These are phyloP conservation scores for Chionodraco myersi DNA, from an alignment of 2,113 vertebrate genomes.

Conservation along the genomic window DNA sequence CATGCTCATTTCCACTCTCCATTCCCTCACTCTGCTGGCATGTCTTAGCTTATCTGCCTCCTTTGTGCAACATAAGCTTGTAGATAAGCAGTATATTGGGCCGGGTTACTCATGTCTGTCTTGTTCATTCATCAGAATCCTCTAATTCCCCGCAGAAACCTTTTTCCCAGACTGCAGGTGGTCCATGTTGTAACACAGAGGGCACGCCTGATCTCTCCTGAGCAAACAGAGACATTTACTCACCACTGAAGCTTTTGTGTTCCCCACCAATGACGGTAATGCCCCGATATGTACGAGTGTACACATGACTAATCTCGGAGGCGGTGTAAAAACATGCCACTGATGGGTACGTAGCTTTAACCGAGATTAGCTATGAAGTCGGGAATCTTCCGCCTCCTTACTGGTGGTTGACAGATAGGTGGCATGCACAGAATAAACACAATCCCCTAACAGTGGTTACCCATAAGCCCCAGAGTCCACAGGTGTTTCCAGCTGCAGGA, in stretches of 20 bases:
- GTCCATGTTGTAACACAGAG: constrained; percentile 59
- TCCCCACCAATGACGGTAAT: constrained; percentile 57
- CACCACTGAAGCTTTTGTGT: constrained; percentile 70
- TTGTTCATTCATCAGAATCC: constrained; percentile 78
- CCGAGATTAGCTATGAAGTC: constrained; percentile 58
- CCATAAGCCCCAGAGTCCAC: constrained; percentile 34
- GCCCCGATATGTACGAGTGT: constrained; percentile 48
- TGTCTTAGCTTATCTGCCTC: constrained; percentile 75
- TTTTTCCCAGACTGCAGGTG: constrained; percentile 75
- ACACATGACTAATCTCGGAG: constrained; percentile 73
- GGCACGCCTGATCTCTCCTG: constrained; percentile 51
- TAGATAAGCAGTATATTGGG: constrained; percentile 78
- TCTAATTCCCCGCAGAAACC: constrained; percentile 72
- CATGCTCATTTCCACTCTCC: constrained; percentile 48
- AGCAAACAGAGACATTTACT: constrained; percentile 80
- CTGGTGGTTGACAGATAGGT: constrained; percentile 54
- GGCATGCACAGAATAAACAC: constrained; percentile 46
- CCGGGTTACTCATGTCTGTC: constrained; percentile 78
- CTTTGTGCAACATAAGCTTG: constrained; percentile 81
- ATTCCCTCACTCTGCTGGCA: constrained; percentile 48
- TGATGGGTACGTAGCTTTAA: constrained; percentile 60
- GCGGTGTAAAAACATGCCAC: constrained; percentile 60
- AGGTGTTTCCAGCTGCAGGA: constrained; percentile 49
- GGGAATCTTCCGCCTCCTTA: constrained; percentile 44
- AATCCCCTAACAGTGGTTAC: constrained; percentile 30